phyloP scores from a whole-genome alignment of 2,888 invertebrate genomes.

The Trissolcus japonicus region DNA sequence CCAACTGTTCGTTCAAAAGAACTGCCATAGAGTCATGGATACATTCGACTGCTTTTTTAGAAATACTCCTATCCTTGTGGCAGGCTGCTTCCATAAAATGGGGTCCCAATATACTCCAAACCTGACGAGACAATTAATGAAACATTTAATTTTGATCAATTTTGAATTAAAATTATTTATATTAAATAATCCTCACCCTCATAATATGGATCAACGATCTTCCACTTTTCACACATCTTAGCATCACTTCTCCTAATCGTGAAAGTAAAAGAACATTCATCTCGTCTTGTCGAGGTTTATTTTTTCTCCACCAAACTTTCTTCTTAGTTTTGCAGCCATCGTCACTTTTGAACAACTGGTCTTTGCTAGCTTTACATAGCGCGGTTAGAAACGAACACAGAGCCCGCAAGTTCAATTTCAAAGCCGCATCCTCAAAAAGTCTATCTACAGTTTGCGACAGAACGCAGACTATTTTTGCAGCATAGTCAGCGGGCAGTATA shows the following conservation, averaged over 20 bases:
- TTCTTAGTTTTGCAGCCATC: constrained; percentile 66
- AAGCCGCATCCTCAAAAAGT: constrained; percentile 91
- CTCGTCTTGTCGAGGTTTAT: constrained; percentile 72
- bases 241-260: constrained; percentile 90
- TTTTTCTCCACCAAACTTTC: constrained; percentile 74
- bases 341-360: constrained; percentile 78
- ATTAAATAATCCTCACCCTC: constrained; percentile 77
- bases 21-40: constrained; percentile 95
- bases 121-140: constrained; percentile 54
- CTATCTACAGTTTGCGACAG: constrained; percentile 93
- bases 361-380: constrained; percentile 90
- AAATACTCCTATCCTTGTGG: constrained; percentile 91
- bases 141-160: neutral
- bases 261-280: constrained; percentile 82
- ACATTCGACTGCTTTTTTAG: constrained; percentile 93
- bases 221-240: constrained; percentile 90
- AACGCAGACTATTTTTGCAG: constrained; percentile 92
- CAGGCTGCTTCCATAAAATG: constrained; percentile 97
- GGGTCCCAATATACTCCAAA: constrained; percentile 94
- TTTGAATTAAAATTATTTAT: no score
- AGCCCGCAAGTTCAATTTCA: constrained; percentile 90
- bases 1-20: constrained; percentile 89
- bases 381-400: constrained; percentile 88
- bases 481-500: constrained; percentile 85
- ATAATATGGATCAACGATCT: constrained; percentile 93